Conservation (phyloP, 2,113 vertebrate species). For the Pelecanus crispus region DNA sequence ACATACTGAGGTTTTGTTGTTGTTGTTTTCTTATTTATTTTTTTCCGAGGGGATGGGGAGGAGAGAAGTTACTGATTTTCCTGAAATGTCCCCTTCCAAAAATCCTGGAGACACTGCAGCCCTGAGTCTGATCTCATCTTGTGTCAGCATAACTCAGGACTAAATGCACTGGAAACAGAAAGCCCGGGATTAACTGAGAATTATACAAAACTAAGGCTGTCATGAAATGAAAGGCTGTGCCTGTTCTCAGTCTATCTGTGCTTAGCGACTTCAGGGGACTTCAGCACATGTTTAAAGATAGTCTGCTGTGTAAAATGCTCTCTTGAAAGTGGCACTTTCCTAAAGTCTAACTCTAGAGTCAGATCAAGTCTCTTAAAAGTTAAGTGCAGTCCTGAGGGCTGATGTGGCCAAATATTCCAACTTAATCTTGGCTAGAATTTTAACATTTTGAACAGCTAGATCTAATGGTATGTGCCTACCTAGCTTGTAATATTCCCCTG, state of each 20-base stretch:
- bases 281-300: neutral
- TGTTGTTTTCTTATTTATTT: neutral
- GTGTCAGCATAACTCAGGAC: neutral
- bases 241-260: neutral
- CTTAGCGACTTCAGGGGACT: neutral
- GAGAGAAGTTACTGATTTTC: slow-evolving; percentile 55
- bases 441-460: slow-evolving; percentile 4
- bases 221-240: neutral
- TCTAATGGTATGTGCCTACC: slow-evolving; percentile 51
- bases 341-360: neutral
- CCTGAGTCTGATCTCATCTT: neutral
- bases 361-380: slow-evolving; percentile 1
- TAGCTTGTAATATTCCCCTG: slow-evolving; percentile 37
- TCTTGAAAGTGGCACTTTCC: neutral
- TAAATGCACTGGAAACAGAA: slow-evolving; percentile 13
- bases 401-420: neutral
- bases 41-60: neutral
- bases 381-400: neutral
- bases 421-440: slow-evolving; percentile 23
- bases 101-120: neutral
- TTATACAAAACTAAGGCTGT: slow-evolving; percentile 29
- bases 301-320: neutral
- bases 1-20: neutral
- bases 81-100: slow-evolving; percentile 48
- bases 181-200: slow-evolving; percentile 43